phyloP scores from a whole-genome alignment of 1,140 invertebrate genomes.

The Eumaeus atala region DNA sequence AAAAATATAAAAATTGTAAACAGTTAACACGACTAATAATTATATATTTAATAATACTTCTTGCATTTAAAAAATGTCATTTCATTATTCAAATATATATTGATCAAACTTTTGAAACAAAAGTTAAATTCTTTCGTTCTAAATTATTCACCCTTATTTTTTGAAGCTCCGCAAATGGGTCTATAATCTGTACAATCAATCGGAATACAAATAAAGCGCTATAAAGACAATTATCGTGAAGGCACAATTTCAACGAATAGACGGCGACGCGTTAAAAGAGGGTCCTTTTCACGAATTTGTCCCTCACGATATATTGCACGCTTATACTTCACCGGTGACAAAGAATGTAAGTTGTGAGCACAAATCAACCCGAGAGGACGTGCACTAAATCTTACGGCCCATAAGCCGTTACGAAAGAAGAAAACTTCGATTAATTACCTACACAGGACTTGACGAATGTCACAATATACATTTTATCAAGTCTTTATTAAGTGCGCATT shows the following conservation, averaged over 20 bases:
- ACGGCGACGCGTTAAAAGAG: slow-evolving; percentile 42
- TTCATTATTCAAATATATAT: too few species aligned
- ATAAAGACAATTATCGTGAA: slow-evolving; percentile 12
- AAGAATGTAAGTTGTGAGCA: slow-evolving; percentile 49
- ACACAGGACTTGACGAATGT: slow-evolving; percentile 47
- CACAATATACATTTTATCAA: slow-evolving; percentile 67
- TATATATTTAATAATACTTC: too few species aligned
- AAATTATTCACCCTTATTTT: neutral
- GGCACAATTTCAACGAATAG: slow-evolving; percentile 30
- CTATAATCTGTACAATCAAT: neutral
- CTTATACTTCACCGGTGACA: slow-evolving; percentile 47
- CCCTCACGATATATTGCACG: slow-evolving; percentile 55
- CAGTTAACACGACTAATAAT: too few species aligned
- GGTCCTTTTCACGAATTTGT: slow-evolving; percentile 56
- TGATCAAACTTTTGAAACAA: neutral
- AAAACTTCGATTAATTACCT: slow-evolving; percentile 55
- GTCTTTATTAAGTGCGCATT: slow-evolving; percentile 65
- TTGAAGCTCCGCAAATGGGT: neutral
- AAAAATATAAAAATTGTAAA: too few species aligned
- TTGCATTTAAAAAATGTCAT: too few species aligned
- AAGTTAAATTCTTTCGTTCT: neutral
- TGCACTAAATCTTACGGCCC: slow-evolving; percentile 52
- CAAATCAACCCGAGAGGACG: slow-evolving; percentile 50
- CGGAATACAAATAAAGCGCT: slow-evolving; percentile 3
- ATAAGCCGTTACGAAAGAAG: slow-evolving; percentile 53